Evolutionary conservation across 1,140 invertebrate species (phyloP).

Genomic region (Coptotermes formosanus): DNA sequence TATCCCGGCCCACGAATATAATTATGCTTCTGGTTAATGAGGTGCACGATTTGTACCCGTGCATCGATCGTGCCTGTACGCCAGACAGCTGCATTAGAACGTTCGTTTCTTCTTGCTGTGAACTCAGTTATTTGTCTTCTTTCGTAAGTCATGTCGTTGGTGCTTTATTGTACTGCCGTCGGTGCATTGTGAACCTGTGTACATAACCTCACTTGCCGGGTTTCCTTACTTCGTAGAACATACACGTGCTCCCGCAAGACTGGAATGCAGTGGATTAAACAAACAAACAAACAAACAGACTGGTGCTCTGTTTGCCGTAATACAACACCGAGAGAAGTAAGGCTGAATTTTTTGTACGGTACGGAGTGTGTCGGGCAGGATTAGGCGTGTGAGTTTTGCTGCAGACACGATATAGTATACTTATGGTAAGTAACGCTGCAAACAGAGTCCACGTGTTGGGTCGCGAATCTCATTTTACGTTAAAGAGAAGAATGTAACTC

Average conservation of each 20-base stretch:
- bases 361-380: not conserved
- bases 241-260: not conserved
- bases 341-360: not conserved
- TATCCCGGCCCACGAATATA: no score
- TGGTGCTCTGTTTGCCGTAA: not conserved
- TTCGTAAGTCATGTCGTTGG: no score
- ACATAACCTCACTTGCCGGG: slow-evolving; percentile 10
- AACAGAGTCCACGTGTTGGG: no score
- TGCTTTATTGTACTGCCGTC: not conserved
- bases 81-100: no score
- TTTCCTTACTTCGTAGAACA: not conserved
- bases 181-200: not conserved
- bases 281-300: not conserved
- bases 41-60: no score
- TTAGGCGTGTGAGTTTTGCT: not conserved
- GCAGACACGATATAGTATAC: not conserved
- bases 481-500: no score
- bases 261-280: not conserved
- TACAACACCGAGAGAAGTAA: not conserved
- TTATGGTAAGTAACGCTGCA: not conserved
- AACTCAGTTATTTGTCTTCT: no score
- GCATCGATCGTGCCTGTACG: no score
- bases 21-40: no score
- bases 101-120: no score
- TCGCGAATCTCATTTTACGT: no score